These are phyloP conservation scores for Gadus chalcogrammus DNA, from an alignment of 2,113 vertebrate species.

Conservation along the genomic window DNA sequence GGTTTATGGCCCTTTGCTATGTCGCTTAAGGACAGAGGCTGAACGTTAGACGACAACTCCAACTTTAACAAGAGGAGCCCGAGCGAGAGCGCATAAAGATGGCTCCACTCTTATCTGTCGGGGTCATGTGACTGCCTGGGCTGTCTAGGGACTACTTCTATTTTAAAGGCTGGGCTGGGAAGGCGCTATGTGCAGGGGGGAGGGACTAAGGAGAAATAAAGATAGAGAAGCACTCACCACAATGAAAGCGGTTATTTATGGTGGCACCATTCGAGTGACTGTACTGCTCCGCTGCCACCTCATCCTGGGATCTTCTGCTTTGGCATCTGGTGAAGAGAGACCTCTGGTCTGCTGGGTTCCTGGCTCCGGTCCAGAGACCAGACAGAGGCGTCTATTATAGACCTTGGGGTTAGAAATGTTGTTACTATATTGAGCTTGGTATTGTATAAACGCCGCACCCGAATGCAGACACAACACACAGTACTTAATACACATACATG, in stretches of 20 bases:
- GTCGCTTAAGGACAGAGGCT: neutral
- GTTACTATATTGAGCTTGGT: too few species aligned
- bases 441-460: too few species aligned
- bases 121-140: constrained; percentile 25
- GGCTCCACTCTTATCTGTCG: constrained; percentile 20
- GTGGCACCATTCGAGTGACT: neutral
- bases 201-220: constrained; percentile 17
- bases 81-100: too few species aligned
- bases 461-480: too few species aligned
- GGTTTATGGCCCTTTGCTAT: neutral
- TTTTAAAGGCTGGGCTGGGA: constrained; percentile 37
- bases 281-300: constrained; percentile 38
- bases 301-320: constrained; percentile 65
- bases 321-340: too few species aligned
- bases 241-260: neutral
- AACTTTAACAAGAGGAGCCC: too few species aligned
- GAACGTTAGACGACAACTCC: too few species aligned
- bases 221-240: constrained; percentile 33
- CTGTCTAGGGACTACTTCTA: constrained; percentile 26
- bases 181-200: constrained; percentile 35
- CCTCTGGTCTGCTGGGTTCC: constrained; percentile 20
- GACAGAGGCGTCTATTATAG: constrained; percentile 47
- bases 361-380: constrained; percentile 55
- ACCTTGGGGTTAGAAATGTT: constrained; percentile 1
- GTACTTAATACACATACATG: too few species aligned